phyloP scores from a whole-genome alignment of 2,797 vertebrate genomes.

The Chelon auratus region DNA sequence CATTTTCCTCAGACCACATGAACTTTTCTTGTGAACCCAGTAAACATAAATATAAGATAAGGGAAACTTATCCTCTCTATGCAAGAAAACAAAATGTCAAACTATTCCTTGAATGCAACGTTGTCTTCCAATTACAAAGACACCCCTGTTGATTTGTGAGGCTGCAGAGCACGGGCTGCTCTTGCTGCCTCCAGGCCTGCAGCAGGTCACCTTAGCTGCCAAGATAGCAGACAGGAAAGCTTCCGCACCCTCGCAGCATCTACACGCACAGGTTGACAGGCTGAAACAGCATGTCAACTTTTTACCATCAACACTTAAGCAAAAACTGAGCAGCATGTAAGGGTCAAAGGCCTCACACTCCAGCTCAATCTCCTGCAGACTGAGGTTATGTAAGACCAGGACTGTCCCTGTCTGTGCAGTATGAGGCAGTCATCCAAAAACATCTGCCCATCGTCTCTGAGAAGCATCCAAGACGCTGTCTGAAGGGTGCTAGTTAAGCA shows the following conservation, averaged over 20 bases:
- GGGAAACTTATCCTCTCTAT: neutral
- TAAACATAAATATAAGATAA: too few species aligned
- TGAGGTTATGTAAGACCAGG: conserved; percentile 52
- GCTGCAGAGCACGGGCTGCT: conserved; percentile 20
- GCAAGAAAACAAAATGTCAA: conserved; percentile 6
- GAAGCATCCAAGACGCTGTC: conserved; percentile 42
- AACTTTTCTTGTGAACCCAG: too few species aligned
- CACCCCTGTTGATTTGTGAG: neutral
- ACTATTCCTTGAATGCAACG: neutral
- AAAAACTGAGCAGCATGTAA: conserved; percentile 50
- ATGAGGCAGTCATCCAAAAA: conserved; percentile 46
- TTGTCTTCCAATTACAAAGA: conserved; percentile 25
- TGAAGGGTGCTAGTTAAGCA: conserved; percentile 38
- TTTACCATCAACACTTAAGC: conserved; percentile 37
- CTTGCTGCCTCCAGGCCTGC: conserved; percentile 35
- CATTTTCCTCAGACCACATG: too few species aligned
- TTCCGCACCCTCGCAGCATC: conserved; percentile 10
- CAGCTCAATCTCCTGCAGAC: conserved; percentile 50
- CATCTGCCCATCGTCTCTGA: conserved; percentile 21
- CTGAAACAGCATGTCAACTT: conserved; percentile 56
- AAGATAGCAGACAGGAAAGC: conserved; percentile 44
- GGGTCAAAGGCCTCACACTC: conserved; percentile 51
- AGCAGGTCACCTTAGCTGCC: conserved; percentile 58
- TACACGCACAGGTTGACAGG: conserved; percentile 39
- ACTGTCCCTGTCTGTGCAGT: conserved; percentile 39